Conservation (phyloP, 2,888 invertebrate genomes). For the Epiperipatus broadwayi region DNA sequence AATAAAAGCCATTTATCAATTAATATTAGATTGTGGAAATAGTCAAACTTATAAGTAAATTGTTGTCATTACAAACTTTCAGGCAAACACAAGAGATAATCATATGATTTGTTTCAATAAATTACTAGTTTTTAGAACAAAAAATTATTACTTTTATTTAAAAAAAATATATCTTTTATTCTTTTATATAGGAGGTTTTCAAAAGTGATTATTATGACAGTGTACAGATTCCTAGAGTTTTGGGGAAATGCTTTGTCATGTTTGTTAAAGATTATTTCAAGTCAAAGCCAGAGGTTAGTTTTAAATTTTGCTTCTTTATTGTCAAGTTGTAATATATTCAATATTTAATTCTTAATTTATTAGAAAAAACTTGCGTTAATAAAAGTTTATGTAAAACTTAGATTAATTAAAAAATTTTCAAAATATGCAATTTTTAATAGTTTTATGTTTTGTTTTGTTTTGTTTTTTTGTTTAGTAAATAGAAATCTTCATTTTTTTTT, state of each 20-base stretch:
- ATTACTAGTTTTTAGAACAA: too few relatives aligned
- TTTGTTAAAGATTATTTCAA: constrained; percentile 86
- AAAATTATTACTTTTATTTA: background rate
- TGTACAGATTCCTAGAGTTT: constrained; percentile 60
- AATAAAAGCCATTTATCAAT: too few relatives aligned
- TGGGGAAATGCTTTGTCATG: constrained; percentile 78
- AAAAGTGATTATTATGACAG: constrained; percentile 74
- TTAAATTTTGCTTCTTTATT: background rate
- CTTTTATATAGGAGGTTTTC: constrained; percentile 52
- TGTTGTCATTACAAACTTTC: too few relatives aligned
- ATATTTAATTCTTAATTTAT: background rate
- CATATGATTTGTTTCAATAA: background rate
- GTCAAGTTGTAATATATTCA: background rate
- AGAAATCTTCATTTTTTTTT: background rate
- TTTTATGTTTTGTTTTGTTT: background rate
- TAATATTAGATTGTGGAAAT: too few relatives aligned
- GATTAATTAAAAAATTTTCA: too few relatives aligned
- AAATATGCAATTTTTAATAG: constrained; percentile 10
- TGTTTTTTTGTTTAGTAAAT: constrained; percentile 5
- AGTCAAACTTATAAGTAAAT: too few relatives aligned
- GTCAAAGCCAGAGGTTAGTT: constrained; percentile 48
- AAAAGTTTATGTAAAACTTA: background rate
- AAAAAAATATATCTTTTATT: background rate
- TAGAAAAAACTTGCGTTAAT: background rate
- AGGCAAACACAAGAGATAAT: too few relatives aligned